Conservation (phyloP, 2,888 invertebrate genomes). For the Choreutis nemorana region DNA sequence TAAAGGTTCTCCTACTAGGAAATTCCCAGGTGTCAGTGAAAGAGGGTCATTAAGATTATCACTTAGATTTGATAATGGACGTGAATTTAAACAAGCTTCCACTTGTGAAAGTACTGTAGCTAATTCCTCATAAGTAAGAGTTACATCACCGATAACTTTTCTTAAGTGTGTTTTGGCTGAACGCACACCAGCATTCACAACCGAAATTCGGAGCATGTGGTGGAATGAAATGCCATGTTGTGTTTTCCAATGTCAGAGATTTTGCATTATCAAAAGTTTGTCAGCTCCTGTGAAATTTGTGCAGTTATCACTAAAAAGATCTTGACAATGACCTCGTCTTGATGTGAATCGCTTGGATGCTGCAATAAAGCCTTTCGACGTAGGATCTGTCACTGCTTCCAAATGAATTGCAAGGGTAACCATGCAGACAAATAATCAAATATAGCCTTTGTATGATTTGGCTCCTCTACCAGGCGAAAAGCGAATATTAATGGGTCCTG, state of each 20-base stretch:
- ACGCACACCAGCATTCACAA: conserved; percentile 4
- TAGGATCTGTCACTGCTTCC: background rate
- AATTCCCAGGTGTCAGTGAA: conserved; percentile 4
- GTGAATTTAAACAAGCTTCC: conserved; percentile 4
- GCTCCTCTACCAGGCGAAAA: conserved; percentile 4
- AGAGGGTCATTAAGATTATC: conserved; percentile 1
- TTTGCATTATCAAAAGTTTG: background rate
- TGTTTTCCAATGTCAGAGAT: background rate
- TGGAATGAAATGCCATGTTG: conserved; percentile 3
- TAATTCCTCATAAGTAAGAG: conserved; percentile 3
- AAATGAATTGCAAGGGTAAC: conserved; percentile 2
- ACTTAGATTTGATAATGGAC: conserved; percentile 1
- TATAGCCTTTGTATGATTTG: conserved; percentile 1
- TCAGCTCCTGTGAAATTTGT: conserved; percentile 1
- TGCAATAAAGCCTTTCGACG: conserved; percentile 1
- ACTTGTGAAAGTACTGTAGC: conserved; percentile 3
- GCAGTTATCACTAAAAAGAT: conserved; percentile 4
- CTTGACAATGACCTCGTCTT: conserved; percentile 4
- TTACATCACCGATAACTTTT: conserved; percentile 1
- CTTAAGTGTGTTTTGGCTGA: conserved; percentile 1
- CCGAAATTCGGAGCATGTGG: conserved; percentile 5
- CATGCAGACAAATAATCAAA: conserved; percentile 2
- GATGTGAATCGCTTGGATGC: conserved; percentile 1
- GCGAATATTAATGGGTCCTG: conserved; percentile 5
- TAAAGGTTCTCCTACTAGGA: conserved; percentile 4